These are phyloP conservation scores for Pachyseris speciosa DNA, from an alignment of 64 coral and sea anemone species.

Conservation along the genomic window DNA sequence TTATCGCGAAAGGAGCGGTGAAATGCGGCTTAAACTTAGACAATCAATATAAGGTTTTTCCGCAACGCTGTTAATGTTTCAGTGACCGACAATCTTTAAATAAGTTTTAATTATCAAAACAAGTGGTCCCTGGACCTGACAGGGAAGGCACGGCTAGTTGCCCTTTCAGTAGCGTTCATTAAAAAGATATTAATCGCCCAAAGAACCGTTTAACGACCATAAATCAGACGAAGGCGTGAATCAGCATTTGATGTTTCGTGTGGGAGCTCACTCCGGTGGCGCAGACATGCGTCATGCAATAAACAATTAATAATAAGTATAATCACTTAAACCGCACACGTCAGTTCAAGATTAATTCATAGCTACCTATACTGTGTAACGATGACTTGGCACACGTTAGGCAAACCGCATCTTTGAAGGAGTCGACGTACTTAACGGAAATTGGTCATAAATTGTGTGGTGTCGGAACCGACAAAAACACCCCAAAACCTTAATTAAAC, in stretches of 20 bases:
- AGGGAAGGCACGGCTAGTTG: neutral
- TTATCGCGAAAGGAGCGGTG: neutral
- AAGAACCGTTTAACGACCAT: neutral
- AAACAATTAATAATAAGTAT: constrained; percentile 10
- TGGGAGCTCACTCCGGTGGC: neutral
- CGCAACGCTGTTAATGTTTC: neutral
- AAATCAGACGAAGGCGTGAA: neutral
- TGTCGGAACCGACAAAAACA: no score
- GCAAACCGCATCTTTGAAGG: neutral
- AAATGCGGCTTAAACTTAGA: neutral
- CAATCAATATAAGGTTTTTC: constrained; percentile 15
- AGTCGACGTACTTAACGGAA: neutral
- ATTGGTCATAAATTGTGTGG: neutral
- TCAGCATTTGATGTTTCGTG: neutral
- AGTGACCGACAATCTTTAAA: neutral
- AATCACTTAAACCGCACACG: constrained; percentile 1
- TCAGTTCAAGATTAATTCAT: neutral
- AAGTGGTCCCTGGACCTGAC: no score
- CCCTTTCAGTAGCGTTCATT: no score
- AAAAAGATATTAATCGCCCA: neutral
- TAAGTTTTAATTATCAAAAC: neutral
- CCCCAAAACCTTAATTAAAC: no score
- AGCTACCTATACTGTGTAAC: neutral
- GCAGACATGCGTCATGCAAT: constrained; percentile 8
- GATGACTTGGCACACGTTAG: neutral